These are phyloP conservation scores for Oryzias woworae DNA, from an alignment of 2,113 vertebrate species.

Conservation along the genomic window DNA sequence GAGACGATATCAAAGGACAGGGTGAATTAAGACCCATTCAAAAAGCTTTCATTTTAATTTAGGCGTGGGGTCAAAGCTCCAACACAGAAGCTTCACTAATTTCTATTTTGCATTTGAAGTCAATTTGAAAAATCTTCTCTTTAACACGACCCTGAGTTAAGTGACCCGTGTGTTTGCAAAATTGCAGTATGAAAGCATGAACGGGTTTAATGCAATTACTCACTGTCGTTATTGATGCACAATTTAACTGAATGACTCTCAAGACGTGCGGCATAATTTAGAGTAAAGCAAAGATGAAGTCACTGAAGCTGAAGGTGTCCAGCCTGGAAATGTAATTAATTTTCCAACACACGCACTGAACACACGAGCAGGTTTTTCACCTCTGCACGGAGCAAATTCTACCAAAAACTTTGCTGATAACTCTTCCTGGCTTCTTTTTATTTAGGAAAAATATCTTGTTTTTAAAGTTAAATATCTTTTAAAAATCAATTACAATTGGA, in stretches of 20 bases:
- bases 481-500: too few relatives aligned
- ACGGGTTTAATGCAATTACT: slow-evolving; percentile 22
- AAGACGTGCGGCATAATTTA: slow-evolving; percentile 7
- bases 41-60: slow-evolving; percentile 27
- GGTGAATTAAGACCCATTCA: slow-evolving; percentile 2
- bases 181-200: slow-evolving; percentile 31
- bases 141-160: slow-evolving; percentile 21
- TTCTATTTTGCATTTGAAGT: slow-evolving; percentile 24
- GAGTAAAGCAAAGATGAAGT: background rate
- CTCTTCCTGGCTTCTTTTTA: too few relatives aligned
- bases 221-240: slow-evolving; percentile 21
- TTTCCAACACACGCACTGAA: background rate
- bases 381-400: too few relatives aligned
- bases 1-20: background rate
- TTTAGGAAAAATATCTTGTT: too few relatives aligned
- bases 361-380: too few relatives aligned
- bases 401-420: too few relatives aligned
- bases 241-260: slow-evolving; percentile 23
- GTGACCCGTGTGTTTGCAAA: slow-evolving; percentile 31
- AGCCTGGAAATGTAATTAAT: background rate
- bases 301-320: slow-evolving; percentile 10
- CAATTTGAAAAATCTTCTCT: slow-evolving; percentile 15
- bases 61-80: slow-evolving; percentile 11
- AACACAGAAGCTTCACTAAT: slow-evolving; percentile 8
- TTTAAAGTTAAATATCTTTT: too few relatives aligned